Base-by-base conservation (phyloP, 2,888 invertebrate species). In the Boloria euphrosyne region DNA sequence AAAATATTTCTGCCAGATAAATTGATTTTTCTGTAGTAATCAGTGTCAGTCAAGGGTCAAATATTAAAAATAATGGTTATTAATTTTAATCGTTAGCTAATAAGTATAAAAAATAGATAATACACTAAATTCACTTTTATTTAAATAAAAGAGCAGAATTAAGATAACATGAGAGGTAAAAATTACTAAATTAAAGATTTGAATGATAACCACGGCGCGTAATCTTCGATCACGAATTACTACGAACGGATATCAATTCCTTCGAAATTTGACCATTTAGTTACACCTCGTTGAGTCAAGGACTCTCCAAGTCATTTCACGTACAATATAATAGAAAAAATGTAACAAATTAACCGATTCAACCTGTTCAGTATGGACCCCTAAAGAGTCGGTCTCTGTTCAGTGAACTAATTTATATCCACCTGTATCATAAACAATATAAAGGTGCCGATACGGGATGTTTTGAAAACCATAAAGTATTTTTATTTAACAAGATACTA, bases 231-330 rank as follows among this genome's bases (percentile, higher is more conserved):
- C 85, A 83, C 82, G 84, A 79, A 72, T 76, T 74, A 76, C 76
- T 72, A 74, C 78, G 76, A 76, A 81, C 89, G 90, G 90, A 90
- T 90, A 90, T 86, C 86, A 79, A 91, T 90, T 91, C 90, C 90
- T 85, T 90, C 86, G 88, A 86, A 90, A 90, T 89, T 86, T 81
- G 83, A 83, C 82, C 85, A 84, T 92, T 92, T 91, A 86, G 92
- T 86, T 86, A 86, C 91, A 90, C 90, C 92, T 92, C 91, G 91
- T 92, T 92, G 90, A 86, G 80, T 82, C 89, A 90, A 92, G 90
- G 92, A 91, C 90, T 89, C 85, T 78, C 78, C 74, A 82, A 85
- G 83, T 89, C 88, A 89, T 89, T 89, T 81, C 77, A 78, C 77
- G 80, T 75, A 87, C 83, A 87, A 89, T 86, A 83, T 84, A 82